Evolutionary conservation across 2,113 vertebrate species (phyloP), one percentile per base, ranked within the genome.

Genomic region (Synodontis membranacea): DNA sequence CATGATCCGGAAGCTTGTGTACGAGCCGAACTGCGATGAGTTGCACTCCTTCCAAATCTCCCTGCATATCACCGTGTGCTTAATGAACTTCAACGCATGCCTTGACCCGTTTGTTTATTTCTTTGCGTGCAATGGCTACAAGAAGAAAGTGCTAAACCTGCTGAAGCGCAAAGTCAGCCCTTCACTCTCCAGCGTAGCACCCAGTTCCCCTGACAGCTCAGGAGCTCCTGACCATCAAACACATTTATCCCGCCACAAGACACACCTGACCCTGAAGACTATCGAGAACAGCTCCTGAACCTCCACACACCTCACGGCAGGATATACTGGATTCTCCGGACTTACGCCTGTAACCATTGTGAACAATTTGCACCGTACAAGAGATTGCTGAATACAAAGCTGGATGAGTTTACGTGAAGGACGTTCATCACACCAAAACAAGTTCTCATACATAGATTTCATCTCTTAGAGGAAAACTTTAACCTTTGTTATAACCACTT

Each of bases 31-130:
- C 4, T 99, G 98, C 39, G 70, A 28, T 0, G 93, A 95, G 42
- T 94, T 91, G 4, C 94, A 96, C 0, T 89, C 95, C 7, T 99
- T 99, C 90, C 97, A 99, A 93, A 93, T 98, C 81, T 96, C 96
- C 0, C 95, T 99, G 90, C 98, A 99, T 89, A 82, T 97, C 80
- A 98, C 97, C 0, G 96, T 99, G 42, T 96, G 97, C 87, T 93
- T 99, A 84, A 99, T 99, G 98, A 98, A 99, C 92, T 93, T 99
- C 86, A 99, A 99, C 90, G 95, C 97, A 91, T 97, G 96, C 87
- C 92, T 99, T 91, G 98, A 99, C 89, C 98, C 98, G 2, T 98
- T 99, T 37, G 96, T 99, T 89, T 99, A 99, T 89, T 99, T 99
- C 93, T 99, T 99, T 84, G 97, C 98, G 37, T 99, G 98, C 83